phyloP scores from a whole-genome alignment of 2,797 vertebrate genomes.

The Lacerta viridis region DNA sequence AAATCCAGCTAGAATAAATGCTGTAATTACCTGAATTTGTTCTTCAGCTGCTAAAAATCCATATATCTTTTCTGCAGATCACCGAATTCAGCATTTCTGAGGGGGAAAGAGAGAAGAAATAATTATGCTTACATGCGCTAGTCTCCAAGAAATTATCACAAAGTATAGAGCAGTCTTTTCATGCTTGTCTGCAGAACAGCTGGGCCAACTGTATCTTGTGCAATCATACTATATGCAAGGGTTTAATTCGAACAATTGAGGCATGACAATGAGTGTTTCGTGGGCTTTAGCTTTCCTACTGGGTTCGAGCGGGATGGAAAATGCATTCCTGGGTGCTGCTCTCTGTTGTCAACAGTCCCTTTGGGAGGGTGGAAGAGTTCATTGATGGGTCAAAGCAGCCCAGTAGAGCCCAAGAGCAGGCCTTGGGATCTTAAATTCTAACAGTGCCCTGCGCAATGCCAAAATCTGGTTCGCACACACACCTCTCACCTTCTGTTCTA shows the following conservation, averaged over 20 bases:
- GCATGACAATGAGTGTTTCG: background rate
- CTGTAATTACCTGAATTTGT: constrained; percentile 78
- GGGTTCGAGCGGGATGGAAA: too few relatives aligned
- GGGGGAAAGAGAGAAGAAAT: constrained; percentile 49
- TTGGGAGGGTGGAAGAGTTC: too few relatives aligned
- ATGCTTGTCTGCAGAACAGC: background rate
- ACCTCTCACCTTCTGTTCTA: too few relatives aligned
- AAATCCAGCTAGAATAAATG: constrained; percentile 35
- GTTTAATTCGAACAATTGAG: background rate
- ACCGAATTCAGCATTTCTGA: constrained; percentile 77
- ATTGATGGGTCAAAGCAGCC: too few relatives aligned
- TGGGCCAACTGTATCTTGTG: constrained; percentile 12
- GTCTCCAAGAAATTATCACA: constrained; percentile 17
- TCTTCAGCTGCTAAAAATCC: constrained; percentile 78
- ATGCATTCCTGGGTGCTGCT: too few relatives aligned
- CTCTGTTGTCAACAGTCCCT: too few relatives aligned
- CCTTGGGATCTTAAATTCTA: too few relatives aligned
- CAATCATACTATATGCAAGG: constrained; percentile 12
- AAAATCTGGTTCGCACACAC: too few relatives aligned
- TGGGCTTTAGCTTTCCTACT: too few relatives aligned
- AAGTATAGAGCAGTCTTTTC: constrained; percentile 28
- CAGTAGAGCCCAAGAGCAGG: too few relatives aligned
- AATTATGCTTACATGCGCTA: constrained; percentile 9
- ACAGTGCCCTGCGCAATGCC: too few relatives aligned
- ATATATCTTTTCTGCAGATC: constrained; percentile 66